Percentiles rank a stretch among this genome's conserved stretches.
Evolutionary conservation across 1,140 invertebrate species (phyloP).

Genomic region (Planococcus citri): DNA sequence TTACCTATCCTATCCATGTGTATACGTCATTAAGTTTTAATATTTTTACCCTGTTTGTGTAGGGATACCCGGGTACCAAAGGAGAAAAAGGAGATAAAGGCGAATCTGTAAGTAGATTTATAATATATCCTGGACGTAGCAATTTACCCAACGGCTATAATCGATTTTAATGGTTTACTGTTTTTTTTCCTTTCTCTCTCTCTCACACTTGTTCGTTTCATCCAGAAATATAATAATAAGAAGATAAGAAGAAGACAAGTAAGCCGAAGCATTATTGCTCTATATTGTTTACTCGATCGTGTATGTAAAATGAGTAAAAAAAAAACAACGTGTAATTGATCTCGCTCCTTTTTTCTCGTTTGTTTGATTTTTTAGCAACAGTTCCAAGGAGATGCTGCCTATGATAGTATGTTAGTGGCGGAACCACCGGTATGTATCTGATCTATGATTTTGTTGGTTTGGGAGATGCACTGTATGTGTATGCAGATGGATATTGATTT

Average conservation of each 20-base stretch:
- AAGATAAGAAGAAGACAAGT: conserved; percentile 25
- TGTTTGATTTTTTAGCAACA: not conserved
- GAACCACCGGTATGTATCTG: not conserved
- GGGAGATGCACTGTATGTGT: too few species aligned
- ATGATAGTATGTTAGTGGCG: conserved; percentile 8
- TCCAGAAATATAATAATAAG: conserved; percentile 24
- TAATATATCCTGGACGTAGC: too few species aligned
- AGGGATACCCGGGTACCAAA: conserved; percentile 76
- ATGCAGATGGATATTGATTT: not conserved
- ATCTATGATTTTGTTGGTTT: not conserved
- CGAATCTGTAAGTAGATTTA: conserved; percentile 62
- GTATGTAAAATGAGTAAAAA: not conserved
- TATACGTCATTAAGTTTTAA: not conserved
- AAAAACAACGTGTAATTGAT: too few species aligned
- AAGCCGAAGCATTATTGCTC: conserved; percentile 12
- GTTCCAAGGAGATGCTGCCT: conserved; percentile 15
- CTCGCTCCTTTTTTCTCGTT: too few species aligned
- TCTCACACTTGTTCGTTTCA: conserved; percentile 13
- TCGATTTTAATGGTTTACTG: conserved; percentile 17
- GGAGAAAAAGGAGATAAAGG: conserved; percentile 85
- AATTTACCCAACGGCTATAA: not conserved
- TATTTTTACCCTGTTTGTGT: conserved; percentile 29
- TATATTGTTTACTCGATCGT: not conserved
- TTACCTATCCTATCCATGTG: not conserved
- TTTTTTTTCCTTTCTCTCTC: not conserved